These are phyloP conservation scores for Subacronicta megacephala DNA, from an alignment of 2,888 invertebrate species.

Conservation along the genomic window DNA sequence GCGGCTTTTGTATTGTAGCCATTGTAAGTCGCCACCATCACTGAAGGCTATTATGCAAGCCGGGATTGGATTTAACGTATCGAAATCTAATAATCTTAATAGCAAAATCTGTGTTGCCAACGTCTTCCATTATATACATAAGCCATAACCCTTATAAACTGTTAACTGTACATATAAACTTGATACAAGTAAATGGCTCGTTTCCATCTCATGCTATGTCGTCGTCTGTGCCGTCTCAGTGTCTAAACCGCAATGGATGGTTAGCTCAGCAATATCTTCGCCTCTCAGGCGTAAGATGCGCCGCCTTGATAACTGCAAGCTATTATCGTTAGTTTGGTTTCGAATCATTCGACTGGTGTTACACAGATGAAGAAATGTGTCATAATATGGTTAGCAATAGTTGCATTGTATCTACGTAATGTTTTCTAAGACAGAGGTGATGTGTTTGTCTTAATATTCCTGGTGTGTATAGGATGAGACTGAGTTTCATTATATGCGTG, in stretches of 20 bases:
- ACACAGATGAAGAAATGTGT: too few relatives aligned
- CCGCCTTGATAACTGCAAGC: conserved; percentile 41
- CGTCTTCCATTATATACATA: conserved; percentile 15
- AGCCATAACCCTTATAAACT: conserved; percentile 23
- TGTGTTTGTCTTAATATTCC: background rate
- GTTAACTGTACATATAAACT: conserved; percentile 9
- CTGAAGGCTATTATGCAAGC: too few relatives aligned
- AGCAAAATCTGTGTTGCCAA: conserved; percentile 16
- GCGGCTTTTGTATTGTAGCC: too few relatives aligned
- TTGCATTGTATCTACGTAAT: too few relatives aligned
- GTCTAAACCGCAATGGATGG: conserved; percentile 34
- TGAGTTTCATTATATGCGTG: too few relatives aligned
- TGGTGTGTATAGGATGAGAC: background rate
- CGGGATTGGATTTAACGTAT: too few relatives aligned
- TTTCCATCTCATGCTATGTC: conserved; percentile 12
- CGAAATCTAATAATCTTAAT: too few relatives aligned
- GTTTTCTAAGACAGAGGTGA: too few relatives aligned
- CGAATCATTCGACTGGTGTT: conserved; percentile 49
- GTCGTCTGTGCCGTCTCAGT: background rate
- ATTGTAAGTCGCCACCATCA: too few relatives aligned
- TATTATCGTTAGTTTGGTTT: conserved; percentile 47
- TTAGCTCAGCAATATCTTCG: conserved; percentile 26
- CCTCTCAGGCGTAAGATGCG: too few relatives aligned
- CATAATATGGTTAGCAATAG: too few relatives aligned
- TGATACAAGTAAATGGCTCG: conserved; percentile 25